Evolutionary conservation across 2,888 invertebrate species (phyloP).

Genomic region (Halictus quadricinctus): DNA sequence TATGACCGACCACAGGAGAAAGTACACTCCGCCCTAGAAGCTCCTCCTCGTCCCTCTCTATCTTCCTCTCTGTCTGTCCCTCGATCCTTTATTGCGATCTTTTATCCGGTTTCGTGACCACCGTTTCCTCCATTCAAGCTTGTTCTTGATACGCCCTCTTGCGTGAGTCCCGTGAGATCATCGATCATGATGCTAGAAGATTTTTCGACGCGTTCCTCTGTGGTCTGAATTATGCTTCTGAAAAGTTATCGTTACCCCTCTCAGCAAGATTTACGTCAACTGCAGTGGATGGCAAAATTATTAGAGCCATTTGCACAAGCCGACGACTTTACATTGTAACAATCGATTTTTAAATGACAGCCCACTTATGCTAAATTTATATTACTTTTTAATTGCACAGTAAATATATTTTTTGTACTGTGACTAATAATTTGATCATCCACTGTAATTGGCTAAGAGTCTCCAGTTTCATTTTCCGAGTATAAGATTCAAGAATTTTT

Average conservation of each 20-base stretch:
- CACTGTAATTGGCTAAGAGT: background rate
- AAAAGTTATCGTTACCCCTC: background rate
- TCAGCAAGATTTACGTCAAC: background rate
- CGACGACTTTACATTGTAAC: no score
- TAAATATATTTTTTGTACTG: no score
- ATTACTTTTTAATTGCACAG: no score
- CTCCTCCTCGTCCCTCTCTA: slow-evolving; percentile 42
- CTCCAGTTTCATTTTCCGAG: background rate
- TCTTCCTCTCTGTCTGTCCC: background rate
- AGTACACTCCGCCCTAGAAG: slow-evolving; percentile 76
- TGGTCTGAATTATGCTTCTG: background rate
- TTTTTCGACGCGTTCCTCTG: slow-evolving; percentile 24
- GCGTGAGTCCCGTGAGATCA: background rate
- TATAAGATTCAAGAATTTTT: background rate
- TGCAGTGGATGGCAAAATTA: background rate
- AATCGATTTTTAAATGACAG: no score
- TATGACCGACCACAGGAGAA: slow-evolving; percentile 75
- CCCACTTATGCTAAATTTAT: no score
- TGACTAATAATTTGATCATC: background rate
- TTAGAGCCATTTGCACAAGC: no score
- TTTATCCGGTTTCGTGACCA: background rate
- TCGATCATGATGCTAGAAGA: slow-evolving; percentile 6
- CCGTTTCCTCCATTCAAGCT: background rate
- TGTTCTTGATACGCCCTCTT: background rate
- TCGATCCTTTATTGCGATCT: slow-evolving; percentile 28